Evolutionary conservation across 2,797 vertebrate species (phyloP), one percentile per base, ranked within the genome.

Genomic region (Holocentrus rufus): DNA sequence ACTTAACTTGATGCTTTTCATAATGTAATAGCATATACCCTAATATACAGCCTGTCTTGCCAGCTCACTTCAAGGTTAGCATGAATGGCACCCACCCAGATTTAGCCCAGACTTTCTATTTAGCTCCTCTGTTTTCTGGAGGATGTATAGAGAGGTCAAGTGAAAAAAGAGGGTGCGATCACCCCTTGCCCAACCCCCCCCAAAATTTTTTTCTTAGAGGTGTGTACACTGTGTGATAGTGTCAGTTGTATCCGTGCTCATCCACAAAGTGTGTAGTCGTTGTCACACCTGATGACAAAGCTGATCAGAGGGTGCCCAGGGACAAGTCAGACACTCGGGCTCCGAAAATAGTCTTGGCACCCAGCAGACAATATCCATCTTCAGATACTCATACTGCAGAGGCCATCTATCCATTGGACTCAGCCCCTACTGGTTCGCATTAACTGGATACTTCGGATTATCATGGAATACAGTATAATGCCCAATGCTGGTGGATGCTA

Each of bases 331-430:
- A 73, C 76, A 80, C 73, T 84, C 63, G 10, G 78, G 56, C 66
- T 88, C 88, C 89, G 80, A 91, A 93, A 90, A 90, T 90, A 90
- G 85, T 89, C 72, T 92, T 93, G 92, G 90, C 91, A 92, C 83
- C 82, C 75, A 71, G 82, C 79, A 84, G 88, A 89, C 84, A 89
- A 89, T 91, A 92, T 93, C 91, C 88, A 91, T 92, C 87, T 87
- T 92, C 84, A 86, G 73, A 88, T 85, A 72, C 87, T 87, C 80
- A 63, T 65, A 74, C 83, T 88, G 86, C 88, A 89, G 88, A 86
- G 78, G 73, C 83, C 82, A 39, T 81, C 68, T 89, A 39, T 22
- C 64, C 50, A 20, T 34, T 80, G 81, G 83, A 83, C 73, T 47
- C 72, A 2, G 50, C 77, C 71, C 78, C 61, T 57, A 68, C 71